A percentile compares a stretch with the other conserved stretches of the same genome.
These are phyloP conservation scores for Halichoerus grypus DNA, from an alignment of 2,113 vertebrate genomes.

Conservation along the genomic window DNA sequence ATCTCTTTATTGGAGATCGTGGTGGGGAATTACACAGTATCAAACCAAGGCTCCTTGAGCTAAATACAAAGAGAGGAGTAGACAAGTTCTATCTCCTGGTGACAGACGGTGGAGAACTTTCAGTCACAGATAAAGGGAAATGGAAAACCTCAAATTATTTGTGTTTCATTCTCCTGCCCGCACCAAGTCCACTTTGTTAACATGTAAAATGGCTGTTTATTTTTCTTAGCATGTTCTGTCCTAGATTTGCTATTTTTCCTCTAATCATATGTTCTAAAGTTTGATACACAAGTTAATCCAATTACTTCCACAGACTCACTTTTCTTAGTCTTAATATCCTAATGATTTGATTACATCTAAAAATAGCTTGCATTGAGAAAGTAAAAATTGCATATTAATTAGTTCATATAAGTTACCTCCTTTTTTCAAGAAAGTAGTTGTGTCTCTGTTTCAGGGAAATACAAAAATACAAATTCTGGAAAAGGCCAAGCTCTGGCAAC, in stretches of 20 bases:
- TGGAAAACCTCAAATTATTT: neutral
- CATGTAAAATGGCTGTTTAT: neutral
- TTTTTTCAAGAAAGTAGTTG: neutral
- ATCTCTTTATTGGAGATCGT: neutral
- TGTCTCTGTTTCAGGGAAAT: constrained; percentile 2
- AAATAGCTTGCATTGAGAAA: neutral
- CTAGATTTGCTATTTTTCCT: neutral
- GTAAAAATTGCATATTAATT: neutral
- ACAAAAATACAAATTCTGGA: neutral
- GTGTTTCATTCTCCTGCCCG: neutral
- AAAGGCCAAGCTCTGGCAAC: neutral
- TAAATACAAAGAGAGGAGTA: neutral
- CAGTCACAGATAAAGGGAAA: neutral
- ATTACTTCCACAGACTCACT: neutral
- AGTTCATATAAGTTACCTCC: neutral
- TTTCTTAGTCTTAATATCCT: neutral
- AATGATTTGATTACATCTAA: neutral
- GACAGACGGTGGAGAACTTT: neutral
- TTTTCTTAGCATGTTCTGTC: neutral
- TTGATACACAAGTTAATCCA: neutral
- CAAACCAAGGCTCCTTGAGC: neutral
- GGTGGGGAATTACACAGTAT: neutral
- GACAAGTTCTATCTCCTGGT: neutral
- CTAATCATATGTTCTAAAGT: neutral
- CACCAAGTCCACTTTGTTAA: neutral